phyloP scores from a whole-genome alignment of 2,797 vertebrate species.

The Acropternis orthonyx region DNA sequence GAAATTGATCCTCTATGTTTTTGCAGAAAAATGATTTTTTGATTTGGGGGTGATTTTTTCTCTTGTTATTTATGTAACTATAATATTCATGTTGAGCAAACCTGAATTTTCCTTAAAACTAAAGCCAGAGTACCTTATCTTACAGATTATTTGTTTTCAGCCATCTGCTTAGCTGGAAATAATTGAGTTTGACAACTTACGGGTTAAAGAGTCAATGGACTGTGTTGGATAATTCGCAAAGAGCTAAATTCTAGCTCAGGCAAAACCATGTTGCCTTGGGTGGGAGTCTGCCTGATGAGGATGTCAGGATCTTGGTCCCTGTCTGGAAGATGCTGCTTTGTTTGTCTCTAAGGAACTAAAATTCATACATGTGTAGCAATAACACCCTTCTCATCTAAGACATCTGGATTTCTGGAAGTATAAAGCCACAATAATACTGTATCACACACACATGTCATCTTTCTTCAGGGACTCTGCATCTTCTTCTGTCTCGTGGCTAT shows the following conservation, averaged over 20 bases:
- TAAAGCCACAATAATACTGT: neutral
- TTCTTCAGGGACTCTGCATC: neutral
- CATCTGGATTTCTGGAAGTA: slow-evolving; percentile 20
- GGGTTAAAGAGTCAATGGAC: slow-evolving; percentile 55
- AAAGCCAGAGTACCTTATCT: slow-evolving; percentile 34
- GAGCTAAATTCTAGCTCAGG: slow-evolving; percentile 9
- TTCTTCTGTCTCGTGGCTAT: neutral
- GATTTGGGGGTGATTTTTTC: slow-evolving; percentile 55
- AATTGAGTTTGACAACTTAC: slow-evolving; percentile 45
- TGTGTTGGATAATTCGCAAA: slow-evolving; percentile 46
- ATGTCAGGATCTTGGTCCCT: slow-evolving; percentile 20
- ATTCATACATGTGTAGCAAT: neutral
- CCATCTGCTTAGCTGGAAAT: slow-evolving; percentile 44
- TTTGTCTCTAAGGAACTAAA: neutral
- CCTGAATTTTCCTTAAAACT: slow-evolving; percentile 48
- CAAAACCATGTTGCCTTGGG: slow-evolving; percentile 12
- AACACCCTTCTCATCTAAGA: neutral
- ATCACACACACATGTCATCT: neutral
- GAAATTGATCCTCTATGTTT: slow-evolving; percentile 76
- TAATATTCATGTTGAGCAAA: slow-evolving; percentile 46
- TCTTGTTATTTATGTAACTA: slow-evolving; percentile 66
- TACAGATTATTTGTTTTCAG: slow-evolving; percentile 50
- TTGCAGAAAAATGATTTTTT: slow-evolving; percentile 56
- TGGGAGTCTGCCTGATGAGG: slow-evolving; percentile 27
- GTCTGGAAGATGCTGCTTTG: slow-evolving; percentile 29